A percentile compares a stretch with the other conserved stretches of the same genome.
phyloP scores from a whole-genome alignment of 2,888 invertebrate genomes.

The Eupithecia exiguata region DNA sequence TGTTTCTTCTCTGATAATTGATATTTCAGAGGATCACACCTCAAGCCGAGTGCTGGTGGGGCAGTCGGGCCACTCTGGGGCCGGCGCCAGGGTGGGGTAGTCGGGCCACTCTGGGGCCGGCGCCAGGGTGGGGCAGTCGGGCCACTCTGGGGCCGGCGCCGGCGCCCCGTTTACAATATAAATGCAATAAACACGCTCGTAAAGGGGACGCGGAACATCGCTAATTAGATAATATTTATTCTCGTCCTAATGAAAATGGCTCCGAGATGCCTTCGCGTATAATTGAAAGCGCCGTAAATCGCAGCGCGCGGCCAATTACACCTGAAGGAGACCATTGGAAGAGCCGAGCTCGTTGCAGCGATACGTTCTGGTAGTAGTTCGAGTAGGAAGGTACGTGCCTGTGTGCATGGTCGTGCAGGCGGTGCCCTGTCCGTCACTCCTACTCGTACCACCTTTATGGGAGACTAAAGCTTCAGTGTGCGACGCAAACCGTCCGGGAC shows the following conservation, averaged over 20 bases:
- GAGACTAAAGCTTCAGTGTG: too few species aligned
- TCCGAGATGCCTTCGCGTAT: conserved; percentile 61
- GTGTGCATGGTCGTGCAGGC: not conserved
- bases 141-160: not conserved
- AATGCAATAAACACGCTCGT: conserved; percentile 26
- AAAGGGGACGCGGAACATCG: conserved; percentile 20
- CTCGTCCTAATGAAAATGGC: conserved; percentile 67
- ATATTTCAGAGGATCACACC: conserved; percentile 7
- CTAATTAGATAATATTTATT: conserved; percentile 73
- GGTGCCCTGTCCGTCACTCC: too few species aligned
- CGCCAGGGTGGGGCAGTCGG: not conserved
- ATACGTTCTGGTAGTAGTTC: too few species aligned
- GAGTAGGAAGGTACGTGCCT: too few species aligned
- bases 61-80: too few species aligned
- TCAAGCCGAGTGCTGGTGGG: too few species aligned
- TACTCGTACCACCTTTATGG: too few species aligned
- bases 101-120: not conserved
- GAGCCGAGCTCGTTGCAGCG: conserved; percentile 45
- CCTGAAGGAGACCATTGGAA: conserved; percentile 68
- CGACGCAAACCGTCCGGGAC: too few species aligned
- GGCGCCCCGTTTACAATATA: conserved; percentile 12
- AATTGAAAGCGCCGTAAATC: conserved; percentile 73
- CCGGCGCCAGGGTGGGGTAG: not conserved
- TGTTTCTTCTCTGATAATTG: conserved; percentile 20
- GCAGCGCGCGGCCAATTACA: conserved; percentile 67